These are phyloP conservation scores for Nansenia antarctica DNA, from an alignment of 2,113 vertebrate species.

Conservation along the genomic window DNA sequence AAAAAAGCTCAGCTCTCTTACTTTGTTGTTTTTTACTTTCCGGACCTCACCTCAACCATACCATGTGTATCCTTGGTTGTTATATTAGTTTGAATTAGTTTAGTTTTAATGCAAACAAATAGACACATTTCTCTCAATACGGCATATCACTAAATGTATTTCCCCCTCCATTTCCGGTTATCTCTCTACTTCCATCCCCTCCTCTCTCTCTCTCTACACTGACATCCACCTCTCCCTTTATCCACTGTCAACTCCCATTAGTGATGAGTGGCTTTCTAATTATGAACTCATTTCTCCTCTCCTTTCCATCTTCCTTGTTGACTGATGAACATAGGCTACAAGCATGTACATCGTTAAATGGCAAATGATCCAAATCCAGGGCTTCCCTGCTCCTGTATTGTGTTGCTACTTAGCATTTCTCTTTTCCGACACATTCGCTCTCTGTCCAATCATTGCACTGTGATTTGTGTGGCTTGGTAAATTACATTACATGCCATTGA, in stretches of 20 bases:
- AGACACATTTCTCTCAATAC: not conserved
- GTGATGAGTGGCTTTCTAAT: constrained; percentile 11
- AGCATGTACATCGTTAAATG: not conserved
- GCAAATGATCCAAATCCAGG: constrained; percentile 2
- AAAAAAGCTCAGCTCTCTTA: no score
- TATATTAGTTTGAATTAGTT: no score
- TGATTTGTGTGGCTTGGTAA: not conserved
- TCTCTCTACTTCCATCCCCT: not conserved
- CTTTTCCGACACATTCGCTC: no score
- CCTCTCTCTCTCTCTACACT: not conserved
- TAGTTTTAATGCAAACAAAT: no score
- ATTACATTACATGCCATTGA: not conserved
- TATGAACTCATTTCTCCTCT: constrained; percentile 3
- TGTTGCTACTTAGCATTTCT: no score
- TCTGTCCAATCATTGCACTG: not conserved
- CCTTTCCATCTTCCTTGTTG: not conserved
- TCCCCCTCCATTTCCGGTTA: not conserved
- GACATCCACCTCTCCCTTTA: not conserved
- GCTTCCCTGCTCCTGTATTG: not conserved
- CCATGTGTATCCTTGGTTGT: no score
- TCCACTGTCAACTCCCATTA: constrained; percentile 6
- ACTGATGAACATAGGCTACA: constrained; percentile 19
- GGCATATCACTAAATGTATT: no score
- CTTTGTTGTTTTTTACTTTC: not conserved
- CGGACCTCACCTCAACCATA: no score